Base-by-base conservation (phyloP, 2,797 vertebrate genomes). In the Trematomus bernacchii region DNA sequence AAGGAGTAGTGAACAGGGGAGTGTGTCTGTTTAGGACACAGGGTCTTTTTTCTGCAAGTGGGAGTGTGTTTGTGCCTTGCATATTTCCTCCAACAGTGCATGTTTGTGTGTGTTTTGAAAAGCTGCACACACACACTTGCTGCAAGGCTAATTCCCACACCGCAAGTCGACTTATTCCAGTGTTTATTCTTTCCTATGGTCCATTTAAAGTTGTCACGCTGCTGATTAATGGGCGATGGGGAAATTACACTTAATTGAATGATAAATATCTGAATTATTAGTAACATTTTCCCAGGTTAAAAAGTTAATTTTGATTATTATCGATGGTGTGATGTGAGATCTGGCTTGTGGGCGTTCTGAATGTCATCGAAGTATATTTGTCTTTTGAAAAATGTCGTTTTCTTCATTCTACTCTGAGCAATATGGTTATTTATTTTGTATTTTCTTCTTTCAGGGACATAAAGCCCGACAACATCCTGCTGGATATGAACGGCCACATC, bases 401-500 rank as follows among this genome's bases (percentile, higher is more conserved):
- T 76, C 54, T 61, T 52, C 16, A 40, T 47, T 63, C 21, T 43
- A 15, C 27, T 71, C 37, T 63, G 7, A 77, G 66, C 40, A 47
- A 54, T 63, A 4, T 0, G 0, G 12, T 64, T 8, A 10, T 48
- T 75, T 44, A 66, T 16, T 66, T 59, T 66, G 23, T 72, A 27
- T 79, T 68, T 23, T 76, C 54, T 76, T 60, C 53, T 94, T 92
- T 76, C 92, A 99, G 98, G 86, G 98, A 99, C 92, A 99, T 99
- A 77, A 99, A 99, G 82, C 98, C 98, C 27, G 98, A 99, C 93
- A 99, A 99, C 91, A 97, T 99, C 84, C 92, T 99, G 87, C 94
- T 99, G 96, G 98, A 99, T 93, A 96, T 98, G 97, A 99, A 99
- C 40, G 98, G 98, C 83, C 98, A 99, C 92, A 99, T 99, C 94